phyloP scores from a whole-genome alignment of 2,797 vertebrate genomes.

The Luscinia luscinia region DNA sequence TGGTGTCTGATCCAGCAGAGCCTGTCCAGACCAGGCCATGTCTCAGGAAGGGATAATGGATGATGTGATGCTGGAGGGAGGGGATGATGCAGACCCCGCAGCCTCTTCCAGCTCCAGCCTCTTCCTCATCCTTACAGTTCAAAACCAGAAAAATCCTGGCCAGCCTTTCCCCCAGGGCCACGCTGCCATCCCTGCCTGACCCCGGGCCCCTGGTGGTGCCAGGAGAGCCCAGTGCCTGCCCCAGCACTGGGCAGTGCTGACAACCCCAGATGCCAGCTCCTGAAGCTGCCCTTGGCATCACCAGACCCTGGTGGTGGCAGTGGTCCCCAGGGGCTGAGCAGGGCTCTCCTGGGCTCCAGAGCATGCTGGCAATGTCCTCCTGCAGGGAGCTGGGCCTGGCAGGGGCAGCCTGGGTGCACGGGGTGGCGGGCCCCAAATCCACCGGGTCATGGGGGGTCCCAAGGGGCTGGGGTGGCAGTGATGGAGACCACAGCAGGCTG shows the following conservation, averaged over 20 bases:
- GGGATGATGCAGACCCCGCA: neutral
- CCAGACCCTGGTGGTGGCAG: no score
- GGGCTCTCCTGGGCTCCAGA: neutral
- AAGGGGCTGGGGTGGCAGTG: neutral
- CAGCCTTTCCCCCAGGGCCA: neutral
- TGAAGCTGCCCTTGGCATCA: neutral
- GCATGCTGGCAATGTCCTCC: neutral
- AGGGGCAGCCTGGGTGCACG: accelerated
- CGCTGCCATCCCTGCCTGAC: neutral
- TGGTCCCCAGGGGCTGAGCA: neutral
- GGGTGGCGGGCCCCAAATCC: accelerated
- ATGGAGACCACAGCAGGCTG: neutral
- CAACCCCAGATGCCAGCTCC: neutral
- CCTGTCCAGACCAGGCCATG: neutral
- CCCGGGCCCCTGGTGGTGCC: neutral
- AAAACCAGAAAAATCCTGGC: neutral
- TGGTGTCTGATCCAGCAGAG: neutral
- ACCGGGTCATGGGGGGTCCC: neutral
- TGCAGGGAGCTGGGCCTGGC: neutral
- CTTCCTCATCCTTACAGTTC: neutral
- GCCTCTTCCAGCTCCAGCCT: neutral
- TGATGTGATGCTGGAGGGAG: neutral
- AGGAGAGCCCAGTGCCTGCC: neutral
- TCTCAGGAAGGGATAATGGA: neutral
- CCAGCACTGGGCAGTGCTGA: neutral